Evolutionary conservation across 2,113 vertebrate genomes (phyloP).

Genomic region (Crotalus helleri): DNA sequence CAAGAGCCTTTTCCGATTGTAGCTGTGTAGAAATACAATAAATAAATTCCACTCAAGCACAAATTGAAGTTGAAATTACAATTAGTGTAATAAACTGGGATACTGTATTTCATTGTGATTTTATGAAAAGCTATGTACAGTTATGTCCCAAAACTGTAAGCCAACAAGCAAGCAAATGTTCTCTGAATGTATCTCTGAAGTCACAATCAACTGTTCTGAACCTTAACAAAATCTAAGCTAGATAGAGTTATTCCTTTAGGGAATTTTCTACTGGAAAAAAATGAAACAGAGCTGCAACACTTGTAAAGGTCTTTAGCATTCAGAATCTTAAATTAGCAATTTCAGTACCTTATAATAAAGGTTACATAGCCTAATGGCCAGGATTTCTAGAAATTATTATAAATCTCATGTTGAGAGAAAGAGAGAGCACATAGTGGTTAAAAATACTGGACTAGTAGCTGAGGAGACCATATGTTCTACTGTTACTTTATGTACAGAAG

Average conservation of each 20-base stretch:
- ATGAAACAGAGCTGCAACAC: neutral
- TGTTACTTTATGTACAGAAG: neutral
- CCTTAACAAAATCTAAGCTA: neutral
- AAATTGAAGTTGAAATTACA: neutral
- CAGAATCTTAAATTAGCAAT: neutral
- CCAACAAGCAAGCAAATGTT: neutral
- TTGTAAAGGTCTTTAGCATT: neutral
- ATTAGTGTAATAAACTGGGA: neutral
- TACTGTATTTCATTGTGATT: neutral
- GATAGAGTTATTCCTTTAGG: neutral
- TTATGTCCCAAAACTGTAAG: neutral
- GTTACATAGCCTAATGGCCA: no score
- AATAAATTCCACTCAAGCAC: neutral
- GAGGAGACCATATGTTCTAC: neutral
- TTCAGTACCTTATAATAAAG: neutral
- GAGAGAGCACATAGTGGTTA: neutral
- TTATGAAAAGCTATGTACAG: neutral
- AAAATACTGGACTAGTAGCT: neutral
- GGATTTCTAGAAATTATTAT: neutral
- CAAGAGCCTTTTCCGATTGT: neutral
- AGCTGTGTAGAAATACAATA: neutral
- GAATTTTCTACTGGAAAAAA: neutral
- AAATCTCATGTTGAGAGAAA: neutral
- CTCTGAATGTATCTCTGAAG: neutral
- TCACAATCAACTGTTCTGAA: neutral